Conservation (phyloP, 2,888 invertebrate species). For the Heterodera filipjevi region DNA sequence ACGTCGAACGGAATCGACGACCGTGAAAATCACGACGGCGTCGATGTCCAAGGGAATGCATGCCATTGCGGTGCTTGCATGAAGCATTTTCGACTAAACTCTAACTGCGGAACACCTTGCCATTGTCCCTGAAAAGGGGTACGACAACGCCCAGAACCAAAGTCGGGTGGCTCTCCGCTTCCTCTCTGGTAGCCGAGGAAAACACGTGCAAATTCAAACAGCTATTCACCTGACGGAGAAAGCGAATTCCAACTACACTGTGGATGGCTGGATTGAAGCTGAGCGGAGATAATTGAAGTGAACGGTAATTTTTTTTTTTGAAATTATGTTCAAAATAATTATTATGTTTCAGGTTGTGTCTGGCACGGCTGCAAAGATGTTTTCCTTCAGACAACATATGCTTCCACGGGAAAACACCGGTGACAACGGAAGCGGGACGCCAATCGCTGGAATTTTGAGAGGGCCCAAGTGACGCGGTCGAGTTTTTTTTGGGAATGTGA, state of each 20-base stretch:
- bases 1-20: not conserved
- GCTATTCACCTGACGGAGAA: not conserved
- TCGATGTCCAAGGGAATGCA: not conserved
- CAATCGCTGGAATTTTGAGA: not conserved
- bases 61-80: not conserved
- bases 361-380: not conserved
- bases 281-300: not conserved
- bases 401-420: not conserved
- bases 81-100: not conserved
- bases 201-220: not conserved
- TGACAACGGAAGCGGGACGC: not conserved
- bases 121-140: not conserved
- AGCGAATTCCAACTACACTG: not conserved
- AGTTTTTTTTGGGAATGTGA: slow-evolving; percentile 11
- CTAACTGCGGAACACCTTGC: not conserved
- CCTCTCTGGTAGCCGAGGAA: slow-evolving; percentile 18
- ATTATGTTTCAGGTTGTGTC: not conserved
- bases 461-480: not conserved
- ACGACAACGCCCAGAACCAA: slow-evolving; percentile 2
- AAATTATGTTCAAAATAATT: not conserved
- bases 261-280: not conserved
- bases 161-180: slow-evolving; percentile 12
- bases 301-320: not conserved
- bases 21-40: not conserved
- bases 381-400: not conserved